phyloP scores from a whole-genome alignment of 2,113 vertebrate genomes.

The Ariopsis seemanni region DNA sequence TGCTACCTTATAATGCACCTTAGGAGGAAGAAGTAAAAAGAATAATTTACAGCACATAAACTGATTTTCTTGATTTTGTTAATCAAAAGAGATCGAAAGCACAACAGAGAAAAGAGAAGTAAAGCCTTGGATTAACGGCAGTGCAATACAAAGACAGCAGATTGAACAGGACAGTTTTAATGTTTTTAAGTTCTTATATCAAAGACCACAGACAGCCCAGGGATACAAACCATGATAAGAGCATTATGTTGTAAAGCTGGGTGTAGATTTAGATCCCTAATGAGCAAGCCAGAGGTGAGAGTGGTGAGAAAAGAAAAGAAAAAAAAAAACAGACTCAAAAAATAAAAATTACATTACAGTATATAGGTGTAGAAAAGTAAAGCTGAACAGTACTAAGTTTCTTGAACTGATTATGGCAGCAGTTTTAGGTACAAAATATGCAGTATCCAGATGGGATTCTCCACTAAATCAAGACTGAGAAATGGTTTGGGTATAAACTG shows the following conservation, averaged over 20 bases:
- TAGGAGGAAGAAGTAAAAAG: background rate
- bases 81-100: background rate
- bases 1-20: background rate
- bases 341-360: background rate
- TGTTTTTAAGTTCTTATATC: conserved; percentile 23
- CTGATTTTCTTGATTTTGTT: background rate
- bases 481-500: background rate
- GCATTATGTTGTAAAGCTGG: conserved; percentile 11
- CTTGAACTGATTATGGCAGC: background rate
- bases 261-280: conserved; percentile 18
- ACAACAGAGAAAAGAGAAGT: no score
- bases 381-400: background rate
- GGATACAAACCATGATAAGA: conserved; percentile 31
- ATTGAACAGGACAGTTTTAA: background rate
- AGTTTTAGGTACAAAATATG: background rate
- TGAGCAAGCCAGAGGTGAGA: background rate
- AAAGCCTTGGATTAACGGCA: background rate
- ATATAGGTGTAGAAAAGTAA: background rate
- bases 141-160: background rate
- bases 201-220: conserved; percentile 27
- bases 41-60: background rate
- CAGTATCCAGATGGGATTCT: background rate
- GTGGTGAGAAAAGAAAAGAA: background rate
- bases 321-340: background rate
- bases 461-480: background rate